Conservation (phyloP, 2,113 vertebrate species). For the Clinocottus analis region DNA sequence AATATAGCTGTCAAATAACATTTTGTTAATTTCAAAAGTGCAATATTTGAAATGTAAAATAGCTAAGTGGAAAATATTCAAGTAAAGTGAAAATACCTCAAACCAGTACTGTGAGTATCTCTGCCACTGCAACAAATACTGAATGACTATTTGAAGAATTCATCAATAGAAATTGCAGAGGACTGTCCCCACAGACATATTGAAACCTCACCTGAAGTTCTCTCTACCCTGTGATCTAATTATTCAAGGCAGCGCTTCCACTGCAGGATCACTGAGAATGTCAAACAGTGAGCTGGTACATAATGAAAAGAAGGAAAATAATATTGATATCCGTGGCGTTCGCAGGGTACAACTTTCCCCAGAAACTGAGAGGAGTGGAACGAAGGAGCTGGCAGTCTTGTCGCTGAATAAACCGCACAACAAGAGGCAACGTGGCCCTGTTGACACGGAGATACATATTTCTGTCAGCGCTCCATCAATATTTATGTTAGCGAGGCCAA, state of each 20-base stretch:
- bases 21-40: too few relatives aligned
- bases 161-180: slow-evolving; percentile 24
- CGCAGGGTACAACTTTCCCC: slow-evolving; percentile 19
- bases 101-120: neutral
- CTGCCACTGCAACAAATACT: neutral
- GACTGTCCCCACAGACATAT: neutral
- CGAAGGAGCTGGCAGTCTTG: slow-evolving; percentile 57
- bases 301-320: slow-evolving; percentile 48
- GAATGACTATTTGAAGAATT: slow-evolving; percentile 29
- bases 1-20: too few relatives aligned
- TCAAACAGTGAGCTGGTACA: slow-evolving; percentile 33
- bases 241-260: slow-evolving; percentile 34
- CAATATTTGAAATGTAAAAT: too few relatives aligned
- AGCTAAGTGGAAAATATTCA: neutral
- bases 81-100: too few relatives aligned
- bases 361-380: slow-evolving; percentile 49
- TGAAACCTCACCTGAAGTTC: slow-evolving; percentile 24
- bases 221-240: slow-evolving; percentile 31
- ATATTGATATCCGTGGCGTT: slow-evolving; percentile 45
- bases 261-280: slow-evolving; percentile 31
- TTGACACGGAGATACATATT: slow-evolving; percentile 77
- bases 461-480: slow-evolving; percentile 79
- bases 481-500: slow-evolving; percentile 71
- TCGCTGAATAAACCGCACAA: slow-evolving; percentile 61
- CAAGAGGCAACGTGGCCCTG: slow-evolving; percentile 58